Conservation (phyloP, 2,888 invertebrate species). For the Hypercompe scribonia region DNA sequence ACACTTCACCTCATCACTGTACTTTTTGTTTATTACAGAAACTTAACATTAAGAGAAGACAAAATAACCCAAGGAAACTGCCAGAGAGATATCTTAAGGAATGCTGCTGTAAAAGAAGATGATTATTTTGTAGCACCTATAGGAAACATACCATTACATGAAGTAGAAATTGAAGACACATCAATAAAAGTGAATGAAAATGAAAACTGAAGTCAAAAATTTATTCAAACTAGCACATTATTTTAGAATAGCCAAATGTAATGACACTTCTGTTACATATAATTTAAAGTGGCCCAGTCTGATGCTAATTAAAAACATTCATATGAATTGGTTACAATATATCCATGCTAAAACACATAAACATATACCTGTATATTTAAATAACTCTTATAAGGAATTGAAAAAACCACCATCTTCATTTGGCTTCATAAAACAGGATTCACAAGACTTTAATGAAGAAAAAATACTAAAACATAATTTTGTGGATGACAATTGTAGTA, state of each 20-base stretch:
- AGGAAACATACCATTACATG: conserved; percentile 92
- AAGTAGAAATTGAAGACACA: conserved; percentile 64
- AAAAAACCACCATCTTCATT: conserved; percentile 46
- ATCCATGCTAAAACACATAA: conserved; percentile 67
- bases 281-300: conserved; percentile 65
- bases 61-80: conserved; percentile 89
- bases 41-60: conserved; percentile 90
- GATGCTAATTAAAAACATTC: conserved; percentile 71
- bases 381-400: conserved; percentile 37
- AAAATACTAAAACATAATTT: conserved; percentile 50
- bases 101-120: conserved; percentile 92
- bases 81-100: conserved; percentile 89
- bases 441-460: conserved; percentile 46
- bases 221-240: conserved; percentile 67
- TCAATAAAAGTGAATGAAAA: conserved; percentile 62
- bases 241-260: conserved; percentile 60
- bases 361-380: conserved; percentile 66
- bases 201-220: conserved; percentile 73
- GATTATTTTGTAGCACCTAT: conserved; percentile 97
- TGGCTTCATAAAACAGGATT: conserved; percentile 59
- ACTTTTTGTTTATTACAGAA: conserved; percentile 75
- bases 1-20: neutral
- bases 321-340: conserved; percentile 71
- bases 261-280: conserved; percentile 52
- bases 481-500: conserved; percentile 27